Evolutionary conservation across 2,797 vertebrate genomes (phyloP).

Genomic region (Eulemur mongoz): DNA sequence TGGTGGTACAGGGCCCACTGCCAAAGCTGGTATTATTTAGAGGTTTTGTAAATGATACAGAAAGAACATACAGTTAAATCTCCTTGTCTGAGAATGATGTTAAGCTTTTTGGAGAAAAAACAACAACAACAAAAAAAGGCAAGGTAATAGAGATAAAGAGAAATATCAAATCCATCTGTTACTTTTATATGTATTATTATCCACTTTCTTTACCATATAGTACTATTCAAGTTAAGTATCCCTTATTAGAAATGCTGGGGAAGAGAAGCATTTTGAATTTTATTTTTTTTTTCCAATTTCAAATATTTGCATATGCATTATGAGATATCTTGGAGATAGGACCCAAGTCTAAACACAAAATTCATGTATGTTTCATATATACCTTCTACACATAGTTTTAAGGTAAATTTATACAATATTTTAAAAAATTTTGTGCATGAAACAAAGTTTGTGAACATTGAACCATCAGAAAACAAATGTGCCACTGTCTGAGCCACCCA

Average conservation of each 20-base stretch:
- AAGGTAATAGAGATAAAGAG: background rate
- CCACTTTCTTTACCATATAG: background rate
- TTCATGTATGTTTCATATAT: background rate
- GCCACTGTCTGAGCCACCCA: background rate
- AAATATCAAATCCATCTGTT: background rate
- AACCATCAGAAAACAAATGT: background rate
- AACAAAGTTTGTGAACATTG: background rate
- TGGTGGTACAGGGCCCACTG: background rate
- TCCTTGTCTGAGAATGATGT: background rate
- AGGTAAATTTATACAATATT: background rate
- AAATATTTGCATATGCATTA: background rate
- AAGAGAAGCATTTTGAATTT: background rate
- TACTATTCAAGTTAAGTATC: background rate
- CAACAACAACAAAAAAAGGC: background rate
- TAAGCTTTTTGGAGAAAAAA: background rate
- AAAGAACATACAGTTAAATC: background rate
- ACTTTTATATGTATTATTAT: background rate
- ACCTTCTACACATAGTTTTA: background rate
- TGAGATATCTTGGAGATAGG: background rate
- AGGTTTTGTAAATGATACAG: background rate
- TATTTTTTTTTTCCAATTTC: background rate
- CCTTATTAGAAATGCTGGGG: background rate
- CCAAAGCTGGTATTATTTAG: background rate
- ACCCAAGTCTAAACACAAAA: background rate
- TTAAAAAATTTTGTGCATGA: background rate